Evolutionary conservation across 2,797 vertebrate species (phyloP).

Genomic region (Enteromius viviparus): DNA sequence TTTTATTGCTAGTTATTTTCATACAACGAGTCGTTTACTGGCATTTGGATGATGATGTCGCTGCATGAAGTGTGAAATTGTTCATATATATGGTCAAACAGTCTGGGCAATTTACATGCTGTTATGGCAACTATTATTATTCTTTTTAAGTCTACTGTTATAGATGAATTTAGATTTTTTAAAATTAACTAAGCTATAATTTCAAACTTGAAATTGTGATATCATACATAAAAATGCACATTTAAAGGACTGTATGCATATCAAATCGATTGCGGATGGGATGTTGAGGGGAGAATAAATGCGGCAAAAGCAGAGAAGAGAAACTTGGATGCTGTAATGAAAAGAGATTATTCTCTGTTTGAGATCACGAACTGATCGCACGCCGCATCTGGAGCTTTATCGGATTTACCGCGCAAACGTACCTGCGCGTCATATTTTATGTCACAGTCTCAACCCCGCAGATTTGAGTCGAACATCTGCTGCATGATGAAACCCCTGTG

Average conservation of each 20-base stretch:
- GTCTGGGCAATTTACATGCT: background rate
- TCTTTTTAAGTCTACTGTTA: background rate
- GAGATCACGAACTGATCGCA: background rate
- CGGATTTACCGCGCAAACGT: constrained; percentile 20
- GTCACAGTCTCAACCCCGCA: constrained; percentile 19
- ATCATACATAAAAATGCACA: background rate
- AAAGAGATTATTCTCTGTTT: constrained; percentile 38
- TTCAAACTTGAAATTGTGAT: background rate
- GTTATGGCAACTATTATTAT: background rate
- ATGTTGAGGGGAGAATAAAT: background rate
- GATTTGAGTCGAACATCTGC: constrained; percentile 16
- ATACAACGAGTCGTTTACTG: background rate
- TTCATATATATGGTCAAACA: background rate
- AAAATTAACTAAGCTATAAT: background rate
- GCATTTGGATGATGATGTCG: background rate
- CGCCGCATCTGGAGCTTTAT: constrained; percentile 37
- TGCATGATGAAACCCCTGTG: background rate
- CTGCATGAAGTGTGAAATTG: background rate
- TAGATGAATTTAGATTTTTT: background rate
- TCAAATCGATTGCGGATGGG: background rate
- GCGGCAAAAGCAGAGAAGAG: constrained; percentile 17
- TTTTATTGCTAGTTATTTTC: background rate
- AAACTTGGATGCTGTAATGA: constrained; percentile 42
- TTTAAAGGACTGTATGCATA: background rate
- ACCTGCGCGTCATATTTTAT: constrained; percentile 30